phyloP scores from a whole-genome alignment of 64 coral and sea anemone species.

The Dendrophyllia cribrosa region DNA sequence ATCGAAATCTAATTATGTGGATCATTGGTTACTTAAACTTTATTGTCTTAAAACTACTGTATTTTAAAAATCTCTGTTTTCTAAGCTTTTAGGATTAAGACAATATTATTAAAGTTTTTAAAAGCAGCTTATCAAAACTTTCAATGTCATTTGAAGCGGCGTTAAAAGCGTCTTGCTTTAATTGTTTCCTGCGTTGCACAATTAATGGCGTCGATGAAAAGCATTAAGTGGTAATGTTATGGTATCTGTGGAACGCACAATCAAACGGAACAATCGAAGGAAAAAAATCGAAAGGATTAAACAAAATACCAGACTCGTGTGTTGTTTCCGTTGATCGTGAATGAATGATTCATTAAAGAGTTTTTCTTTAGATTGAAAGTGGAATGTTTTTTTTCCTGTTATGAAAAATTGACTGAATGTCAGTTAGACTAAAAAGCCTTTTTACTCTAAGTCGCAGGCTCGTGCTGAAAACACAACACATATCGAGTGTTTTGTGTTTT shows the following conservation, averaged over 20 bases:
- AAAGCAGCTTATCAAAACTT: background rate
- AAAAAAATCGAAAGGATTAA: slow-evolving; percentile 2
- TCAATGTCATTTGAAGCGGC: background rate
- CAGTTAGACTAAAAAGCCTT: background rate
- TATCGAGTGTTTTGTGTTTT: no score
- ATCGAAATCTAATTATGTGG: no score
- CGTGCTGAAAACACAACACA: no score
- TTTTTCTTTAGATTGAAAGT: background rate
- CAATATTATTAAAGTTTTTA: background rate
- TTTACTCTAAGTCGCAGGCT: no score
- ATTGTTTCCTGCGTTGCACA: background rate
- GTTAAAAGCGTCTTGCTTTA: background rate
- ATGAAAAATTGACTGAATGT: background rate
- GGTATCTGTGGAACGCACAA: background rate
- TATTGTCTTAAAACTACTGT: background rate
- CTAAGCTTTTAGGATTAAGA: background rate
- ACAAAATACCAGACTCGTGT: background rate
- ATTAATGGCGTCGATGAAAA: background rate
- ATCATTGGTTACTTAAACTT: background rate
- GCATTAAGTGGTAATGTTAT: background rate
- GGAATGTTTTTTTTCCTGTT: slow-evolving; percentile 1
- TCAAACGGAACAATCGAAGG: background rate
- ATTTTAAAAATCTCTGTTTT: background rate
- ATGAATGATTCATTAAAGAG: background rate
- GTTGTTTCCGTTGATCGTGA: slow-evolving; percentile 9